Conservation (phyloP, 1,140 invertebrate species). For the Elymnias hypermnestra region DNA sequence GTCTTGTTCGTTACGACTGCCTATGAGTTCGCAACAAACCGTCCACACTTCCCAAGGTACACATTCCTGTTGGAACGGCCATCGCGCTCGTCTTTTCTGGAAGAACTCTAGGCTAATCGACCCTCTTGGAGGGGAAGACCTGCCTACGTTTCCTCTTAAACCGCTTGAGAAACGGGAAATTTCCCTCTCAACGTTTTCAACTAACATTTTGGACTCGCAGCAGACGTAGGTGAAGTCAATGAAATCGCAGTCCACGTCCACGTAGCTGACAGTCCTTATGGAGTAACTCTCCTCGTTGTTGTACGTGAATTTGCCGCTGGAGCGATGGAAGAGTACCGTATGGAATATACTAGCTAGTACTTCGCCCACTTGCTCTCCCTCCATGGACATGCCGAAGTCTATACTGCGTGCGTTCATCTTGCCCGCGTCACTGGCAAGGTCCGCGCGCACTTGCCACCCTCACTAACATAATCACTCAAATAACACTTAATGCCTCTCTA, state of each 20-base stretch:
- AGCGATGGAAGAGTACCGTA: constrained; percentile 95
- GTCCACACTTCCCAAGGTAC: constrained; percentile 99
- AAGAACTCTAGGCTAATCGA: constrained; percentile 97
- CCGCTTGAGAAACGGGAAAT: constrained; percentile 90
- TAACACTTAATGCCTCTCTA: no score
- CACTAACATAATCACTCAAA: constrained; percentile 47
- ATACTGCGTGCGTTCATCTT: constrained; percentile 93
- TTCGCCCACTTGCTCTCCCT: constrained; percentile 96
- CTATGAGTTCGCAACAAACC: constrained; percentile 90
- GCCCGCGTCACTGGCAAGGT: constrained; percentile 49
- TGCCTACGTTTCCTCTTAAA: constrained; percentile 84
- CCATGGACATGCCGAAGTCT: constrained; percentile 91
- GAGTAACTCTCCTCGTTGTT: constrained; percentile 95
- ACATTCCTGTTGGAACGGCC: constrained; percentile 92
- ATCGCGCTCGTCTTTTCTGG: constrained; percentile 91
- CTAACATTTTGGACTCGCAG: constrained; percentile 89
- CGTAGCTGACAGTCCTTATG: constrained; percentile 95
- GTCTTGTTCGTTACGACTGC: constrained; percentile 91
- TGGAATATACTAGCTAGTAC: constrained; percentile 96
- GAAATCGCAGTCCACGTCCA: constrained; percentile 97
- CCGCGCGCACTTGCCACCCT: constrained; percentile 21
- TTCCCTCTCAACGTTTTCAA: constrained; percentile 85
- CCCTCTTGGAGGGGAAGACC: constrained; percentile 77
- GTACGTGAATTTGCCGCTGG: constrained; percentile 96
- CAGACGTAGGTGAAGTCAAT: constrained; percentile 98